Evolutionary conservation across 2,797 vertebrate species (phyloP).

Genomic region (Perodicticus potto): DNA sequence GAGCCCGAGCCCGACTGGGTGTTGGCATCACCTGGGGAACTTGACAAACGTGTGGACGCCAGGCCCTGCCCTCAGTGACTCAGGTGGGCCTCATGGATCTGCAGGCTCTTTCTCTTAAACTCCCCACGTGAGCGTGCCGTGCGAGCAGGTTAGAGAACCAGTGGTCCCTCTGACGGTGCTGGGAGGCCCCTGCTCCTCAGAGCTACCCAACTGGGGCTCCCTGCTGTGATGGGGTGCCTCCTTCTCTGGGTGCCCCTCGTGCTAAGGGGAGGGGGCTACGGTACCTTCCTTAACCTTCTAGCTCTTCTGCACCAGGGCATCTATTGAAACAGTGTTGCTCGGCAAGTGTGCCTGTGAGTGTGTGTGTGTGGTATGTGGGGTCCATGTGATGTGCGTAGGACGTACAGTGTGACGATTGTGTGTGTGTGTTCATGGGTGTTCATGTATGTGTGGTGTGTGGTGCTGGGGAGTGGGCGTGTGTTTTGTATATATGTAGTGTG

Average conservation of each 20-base stretch:
- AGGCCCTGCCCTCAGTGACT: neutral
- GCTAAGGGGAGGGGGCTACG: neutral
- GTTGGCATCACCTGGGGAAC: neutral
- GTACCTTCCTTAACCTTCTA: neutral
- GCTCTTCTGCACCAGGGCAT: neutral
- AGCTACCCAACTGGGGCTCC: neutral
- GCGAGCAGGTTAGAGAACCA: neutral
- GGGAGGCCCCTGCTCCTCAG: neutral
- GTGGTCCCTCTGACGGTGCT: neutral
- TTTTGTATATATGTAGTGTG: neutral
- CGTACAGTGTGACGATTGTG: neutral
- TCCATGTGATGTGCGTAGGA: too few relatives aligned
- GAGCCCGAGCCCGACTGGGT: neutral
- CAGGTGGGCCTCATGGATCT: neutral
- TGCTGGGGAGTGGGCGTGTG: neutral
- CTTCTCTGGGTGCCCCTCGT: neutral
- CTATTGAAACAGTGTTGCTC: neutral
- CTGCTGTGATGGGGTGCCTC: neutral
- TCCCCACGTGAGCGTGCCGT: neutral
- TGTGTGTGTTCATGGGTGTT: neutral
- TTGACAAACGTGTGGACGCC: neutral
- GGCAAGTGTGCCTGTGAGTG: neutral
- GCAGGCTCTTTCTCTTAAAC: neutral
- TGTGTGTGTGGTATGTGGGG: too few relatives aligned
- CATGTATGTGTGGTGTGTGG: neutral